Evolutionary conservation across 2,113 vertebrate genomes (phyloP), one percentile per base, ranked within the genome.

Genomic region (Prionailurus bengalensis): DNA sequence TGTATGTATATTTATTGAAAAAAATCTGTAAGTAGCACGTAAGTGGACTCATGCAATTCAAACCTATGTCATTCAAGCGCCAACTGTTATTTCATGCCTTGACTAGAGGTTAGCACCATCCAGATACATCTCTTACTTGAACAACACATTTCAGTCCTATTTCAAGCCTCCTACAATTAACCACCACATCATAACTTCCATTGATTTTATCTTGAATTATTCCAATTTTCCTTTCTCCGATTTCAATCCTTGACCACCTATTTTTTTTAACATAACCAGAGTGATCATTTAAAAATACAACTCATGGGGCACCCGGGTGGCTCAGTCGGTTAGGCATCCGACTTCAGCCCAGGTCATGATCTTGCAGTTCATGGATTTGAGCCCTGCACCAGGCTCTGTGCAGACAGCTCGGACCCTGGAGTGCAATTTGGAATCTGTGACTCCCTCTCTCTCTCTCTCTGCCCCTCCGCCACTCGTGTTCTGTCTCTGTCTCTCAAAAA

Each of bases 181-280:
- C 31, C 2, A 27, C n/a, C 7, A 36, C 11, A 15, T 55, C 7
- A 25, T 7, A n/a, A 21, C 3, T 2, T 13, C 29, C 25, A 7
- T 36, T 10, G 16, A 11, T 51, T 71, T 29, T 80, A 68, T 74
- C 51, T 4, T 82, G 53, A 58, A 58, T 83, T 11, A 19, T 33
- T 73, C 27, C 3, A 58, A 45, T 74, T 79, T 66, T 74, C n/a
- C 45, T 25, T 33, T 15, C 39, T 93, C 84, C 76, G 23, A 19
- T 74, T 68, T 25, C 61, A 70, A 74, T 15, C 27, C 17, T 12
- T 36, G 63, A 53, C 4, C 71, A 23, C 11, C 8, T 74, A 42
- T 45, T 96, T 48, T 94, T 66, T 48, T 94, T 66, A 29, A 33
- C 14, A n/a, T 29, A 71, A 51, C 12, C 3, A 31, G 51, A 88